A percentile compares a stretch with the other conserved stretches of the same genome.
These are phyloP conservation scores for Podabrus alpinus DNA, from an alignment of 2,888 invertebrate genomes.

Conservation along the genomic window DNA sequence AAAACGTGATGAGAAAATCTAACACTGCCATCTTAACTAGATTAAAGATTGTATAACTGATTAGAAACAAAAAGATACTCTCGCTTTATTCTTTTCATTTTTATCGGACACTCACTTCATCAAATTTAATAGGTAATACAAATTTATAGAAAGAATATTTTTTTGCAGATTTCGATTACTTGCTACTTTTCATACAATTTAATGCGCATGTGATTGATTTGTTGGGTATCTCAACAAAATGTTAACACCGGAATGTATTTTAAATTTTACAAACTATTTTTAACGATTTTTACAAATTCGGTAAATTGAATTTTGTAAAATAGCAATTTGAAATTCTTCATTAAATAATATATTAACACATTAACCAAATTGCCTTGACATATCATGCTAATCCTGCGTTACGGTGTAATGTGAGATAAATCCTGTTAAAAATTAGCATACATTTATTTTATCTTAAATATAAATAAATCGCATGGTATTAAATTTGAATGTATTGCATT, in stretches of 20 bases:
- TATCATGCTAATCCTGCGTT: neutral
- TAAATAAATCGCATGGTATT: neutral
- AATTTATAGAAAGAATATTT: neutral
- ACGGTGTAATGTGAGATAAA: neutral
- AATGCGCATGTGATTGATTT: neutral
- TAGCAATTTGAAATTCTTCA: neutral
- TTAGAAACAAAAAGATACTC: neutral
- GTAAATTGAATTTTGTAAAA: neutral
- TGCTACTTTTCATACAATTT: neutral
- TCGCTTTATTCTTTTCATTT: neutral
- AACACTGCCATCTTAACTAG: neutral
- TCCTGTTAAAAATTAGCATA: neutral
- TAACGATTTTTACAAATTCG: neutral
- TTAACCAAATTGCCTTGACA: neutral
- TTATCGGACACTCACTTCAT: neutral
- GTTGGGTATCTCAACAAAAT: neutral
- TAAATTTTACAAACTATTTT: no score
- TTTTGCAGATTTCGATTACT: neutral
- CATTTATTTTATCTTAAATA: neutral
- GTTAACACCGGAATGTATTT: no score
- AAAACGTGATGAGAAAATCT: neutral
- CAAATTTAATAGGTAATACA: neutral
- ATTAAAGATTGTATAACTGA: neutral
- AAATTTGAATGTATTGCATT: neutral
- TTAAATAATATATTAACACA: neutral